Evolutionary conservation across 2,888 invertebrate species (phyloP).

Genomic region (Trilocha varians): DNA sequence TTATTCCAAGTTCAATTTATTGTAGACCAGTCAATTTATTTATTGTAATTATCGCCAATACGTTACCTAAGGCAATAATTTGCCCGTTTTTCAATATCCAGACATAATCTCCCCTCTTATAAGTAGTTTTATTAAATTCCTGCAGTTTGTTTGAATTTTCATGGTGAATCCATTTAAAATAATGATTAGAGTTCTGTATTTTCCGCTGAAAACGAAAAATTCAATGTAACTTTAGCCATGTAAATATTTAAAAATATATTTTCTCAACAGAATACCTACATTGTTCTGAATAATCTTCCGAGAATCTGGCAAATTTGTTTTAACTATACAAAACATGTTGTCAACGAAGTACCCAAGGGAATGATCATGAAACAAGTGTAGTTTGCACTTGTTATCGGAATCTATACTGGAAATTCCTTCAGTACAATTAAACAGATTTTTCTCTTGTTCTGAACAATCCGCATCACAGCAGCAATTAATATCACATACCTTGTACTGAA

Average conservation of each 20-base stretch:
- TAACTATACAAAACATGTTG: conserved; percentile 50
- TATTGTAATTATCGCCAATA: too few relatives aligned
- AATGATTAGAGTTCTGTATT: conserved; percentile 14
- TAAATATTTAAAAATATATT: not conserved
- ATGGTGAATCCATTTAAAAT: conserved; percentile 35
- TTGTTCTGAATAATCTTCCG: conserved; percentile 22
- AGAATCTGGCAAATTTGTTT: conserved; percentile 49
- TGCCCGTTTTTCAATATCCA: conserved; percentile 45
- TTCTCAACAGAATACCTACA: conserved; percentile 18
- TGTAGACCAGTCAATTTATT: too few relatives aligned
- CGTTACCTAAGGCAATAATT: conserved; percentile 37
- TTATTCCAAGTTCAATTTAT: too few relatives aligned
- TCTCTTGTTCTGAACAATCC: conserved; percentile 78
- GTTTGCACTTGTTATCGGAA: too few relatives aligned
- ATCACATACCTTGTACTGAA: conserved; percentile 79
- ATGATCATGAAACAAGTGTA: conserved; percentile 18
- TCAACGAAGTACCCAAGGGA: conserved; percentile 22
- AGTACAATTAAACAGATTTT: conserved; percentile 74
- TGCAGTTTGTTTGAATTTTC: conserved; percentile 14
- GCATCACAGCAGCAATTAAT: conserved; percentile 89
- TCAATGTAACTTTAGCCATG: not conserved
- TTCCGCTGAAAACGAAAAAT: conserved; percentile 24
- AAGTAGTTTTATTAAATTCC: conserved; percentile 34
- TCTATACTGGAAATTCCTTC: conserved; percentile 4
- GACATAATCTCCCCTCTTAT: conserved; percentile 38